Percentiles rank a stretch among this genome's conserved stretches.
Evolutionary conservation across 2,113 vertebrate species (phyloP).

Genomic region (Brachionichthys hirsutus): DNA sequence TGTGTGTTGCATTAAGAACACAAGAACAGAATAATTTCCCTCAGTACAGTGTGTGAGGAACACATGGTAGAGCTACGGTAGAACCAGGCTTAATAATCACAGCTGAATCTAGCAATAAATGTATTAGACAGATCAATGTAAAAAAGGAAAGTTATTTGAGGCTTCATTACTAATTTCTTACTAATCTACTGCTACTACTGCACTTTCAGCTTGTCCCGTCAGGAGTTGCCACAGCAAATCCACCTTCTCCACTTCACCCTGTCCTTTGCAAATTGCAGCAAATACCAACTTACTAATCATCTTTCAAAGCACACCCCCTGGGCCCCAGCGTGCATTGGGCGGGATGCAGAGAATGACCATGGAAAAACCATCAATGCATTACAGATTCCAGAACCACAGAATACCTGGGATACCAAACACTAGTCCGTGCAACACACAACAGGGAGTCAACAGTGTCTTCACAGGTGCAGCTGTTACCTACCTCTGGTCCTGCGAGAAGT

Average conservation of each 20-base stretch:
- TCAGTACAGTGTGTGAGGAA: background rate
- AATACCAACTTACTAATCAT: conserved; percentile 15
- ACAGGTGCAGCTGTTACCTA: conserved; percentile 70
- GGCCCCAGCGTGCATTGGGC: conserved; percentile 28
- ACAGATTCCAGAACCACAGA: background rate
- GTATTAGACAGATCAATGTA: background rate
- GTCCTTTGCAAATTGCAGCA: too few species aligned
- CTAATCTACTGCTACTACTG: too few species aligned
- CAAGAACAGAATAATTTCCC: background rate
- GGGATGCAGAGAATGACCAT: background rate
- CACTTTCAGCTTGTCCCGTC: too few species aligned
- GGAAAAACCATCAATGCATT: background rate
- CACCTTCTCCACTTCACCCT: too few species aligned
- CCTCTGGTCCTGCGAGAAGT: conserved; percentile 88
- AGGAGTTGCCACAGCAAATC: too few species aligned
- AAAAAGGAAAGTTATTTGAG: background rate
- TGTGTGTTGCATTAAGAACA: background rate
- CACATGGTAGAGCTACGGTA: background rate
- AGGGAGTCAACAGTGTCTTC: background rate
- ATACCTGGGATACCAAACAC: background rate
- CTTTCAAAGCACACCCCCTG: background rate
- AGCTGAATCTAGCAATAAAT: background rate
- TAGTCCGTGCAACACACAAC: conserved; percentile 1
- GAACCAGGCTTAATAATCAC: conserved; percentile 4
- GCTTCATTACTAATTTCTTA: too few species aligned